Base-by-base conservation (phyloP, 2,797 vertebrate genomes). In the Clarias pachynema region DNA sequence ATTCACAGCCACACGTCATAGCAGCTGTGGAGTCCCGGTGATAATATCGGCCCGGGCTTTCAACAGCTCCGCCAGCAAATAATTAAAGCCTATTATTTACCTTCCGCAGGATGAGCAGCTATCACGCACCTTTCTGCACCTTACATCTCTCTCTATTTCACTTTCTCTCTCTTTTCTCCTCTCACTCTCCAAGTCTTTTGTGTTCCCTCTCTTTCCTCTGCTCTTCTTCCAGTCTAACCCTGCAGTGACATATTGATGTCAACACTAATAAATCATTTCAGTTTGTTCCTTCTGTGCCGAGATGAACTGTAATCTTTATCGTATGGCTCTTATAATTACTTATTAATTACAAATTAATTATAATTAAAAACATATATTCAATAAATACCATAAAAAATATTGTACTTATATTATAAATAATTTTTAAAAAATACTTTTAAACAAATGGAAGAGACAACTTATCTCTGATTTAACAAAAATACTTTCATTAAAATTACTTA, bases 231-330 rank as follows among this genome's bases (percentile, higher is more conserved):
- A 16, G 62, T 72, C 82, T 81, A 85, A 79, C 85, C 87, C 85
- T 91, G 92, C 92, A 92, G 90, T 92, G 93, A 95, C 93, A 94
- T 93, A 94, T 93, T 95, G 93, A 95, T 95, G 94, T 91, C 94
- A 94, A 73, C 9, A 90, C 95, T 95, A 95, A 96, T 95, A 95
- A 96, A 96, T 96, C 94, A 96, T 95, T 94, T 91, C 94, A 95
- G 95, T 95, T 96, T 96, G 94, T 95, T 95, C 94, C 90, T 84
- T 94, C 91, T 91, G 93, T 93, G 91, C 91, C 95, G 95, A 95
- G 95, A 94, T 94, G 90, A 92, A 93, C 93, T 95, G 96, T 96
- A 96, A 96, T 96, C 95, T 96, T 96, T 94, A 96, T 96, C 96
- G 3, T 95, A 95, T 68, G 90, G 95, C 93, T 95, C 91, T 6